phyloP scores from a whole-genome alignment of 2,888 invertebrate genomes.

The Pachliopta kotzebuea region DNA sequence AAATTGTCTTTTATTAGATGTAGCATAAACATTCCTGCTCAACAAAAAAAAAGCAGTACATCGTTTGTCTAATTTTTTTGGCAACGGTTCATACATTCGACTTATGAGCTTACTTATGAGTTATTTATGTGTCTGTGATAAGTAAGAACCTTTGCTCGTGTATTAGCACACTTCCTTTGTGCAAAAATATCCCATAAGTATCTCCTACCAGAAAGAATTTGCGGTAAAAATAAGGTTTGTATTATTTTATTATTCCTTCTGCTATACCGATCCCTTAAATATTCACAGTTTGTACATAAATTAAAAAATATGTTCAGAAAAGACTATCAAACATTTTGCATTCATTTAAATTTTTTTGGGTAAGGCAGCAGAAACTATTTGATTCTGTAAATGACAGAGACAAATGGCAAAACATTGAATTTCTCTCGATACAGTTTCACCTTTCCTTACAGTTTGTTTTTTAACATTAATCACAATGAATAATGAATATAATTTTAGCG shows the following conservation, averaged over 20 bases:
- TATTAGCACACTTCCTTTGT: background rate
- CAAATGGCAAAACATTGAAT: constrained; percentile 29
- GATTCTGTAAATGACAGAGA: constrained; percentile 26
- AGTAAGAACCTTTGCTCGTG: no score
- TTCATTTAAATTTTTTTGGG: background rate
- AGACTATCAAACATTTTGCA: background rate
- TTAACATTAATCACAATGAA: constrained; percentile 25
- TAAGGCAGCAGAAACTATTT: constrained; percentile 14
- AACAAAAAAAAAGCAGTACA: background rate
- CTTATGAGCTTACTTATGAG: background rate
- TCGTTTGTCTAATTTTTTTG: background rate
- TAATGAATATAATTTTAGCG: constrained; percentile 22
- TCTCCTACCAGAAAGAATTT: background rate
- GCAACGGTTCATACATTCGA: background rate
- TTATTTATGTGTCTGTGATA: background rate
- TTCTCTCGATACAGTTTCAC: constrained; percentile 23
- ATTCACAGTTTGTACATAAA: background rate
- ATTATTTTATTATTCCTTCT: background rate
- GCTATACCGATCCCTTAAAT: background rate
- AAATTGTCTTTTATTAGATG: background rate
- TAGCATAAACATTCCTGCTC: background rate
- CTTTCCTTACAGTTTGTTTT: constrained; percentile 6
- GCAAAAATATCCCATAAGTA: background rate
- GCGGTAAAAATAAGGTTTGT: background rate
- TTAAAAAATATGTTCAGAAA: no score